These are phyloP conservation scores for Epizoanthus illoricatus DNA, from an alignment of 92 coral and sea anemone species.

Conservation along the genomic window DNA sequence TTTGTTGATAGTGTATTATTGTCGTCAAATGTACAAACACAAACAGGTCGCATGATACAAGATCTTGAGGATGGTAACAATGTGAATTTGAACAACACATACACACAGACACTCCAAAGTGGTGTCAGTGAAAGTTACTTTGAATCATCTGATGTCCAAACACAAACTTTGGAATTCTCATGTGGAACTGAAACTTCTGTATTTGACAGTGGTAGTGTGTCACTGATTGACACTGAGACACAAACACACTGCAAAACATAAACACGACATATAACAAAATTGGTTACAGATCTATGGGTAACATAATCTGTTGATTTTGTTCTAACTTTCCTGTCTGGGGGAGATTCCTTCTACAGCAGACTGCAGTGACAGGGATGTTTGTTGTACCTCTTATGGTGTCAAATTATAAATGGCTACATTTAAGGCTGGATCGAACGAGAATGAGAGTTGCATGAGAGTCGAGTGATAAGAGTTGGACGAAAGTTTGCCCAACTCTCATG, in stretches of 20 bases:
- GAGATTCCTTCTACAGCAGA: no score
- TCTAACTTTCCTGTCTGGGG: no score
- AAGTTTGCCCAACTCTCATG: no score
- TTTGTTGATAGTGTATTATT: slow-evolving; percentile 43
- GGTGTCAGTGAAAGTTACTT: slow-evolving; percentile 24
- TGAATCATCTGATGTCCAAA: slow-evolving; percentile 56
- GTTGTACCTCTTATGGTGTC: no score
- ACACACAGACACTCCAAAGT: slow-evolving; percentile 67
- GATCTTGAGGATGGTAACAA: slow-evolving; percentile 31
- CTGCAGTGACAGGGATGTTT: no score
- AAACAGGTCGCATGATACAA: slow-evolving; percentile 41
- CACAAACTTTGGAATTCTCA: slow-evolving; percentile 52
- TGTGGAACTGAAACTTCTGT: background rate
- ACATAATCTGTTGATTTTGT: no score
- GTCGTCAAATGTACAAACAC: slow-evolving; percentile 68
- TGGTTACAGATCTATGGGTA: no score
- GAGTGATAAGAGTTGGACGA: no score
- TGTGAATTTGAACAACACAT: slow-evolving; percentile 54
- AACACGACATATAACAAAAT: no score
- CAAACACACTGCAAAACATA: background rate
- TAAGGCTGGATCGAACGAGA: no score
- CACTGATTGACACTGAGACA: background rate
- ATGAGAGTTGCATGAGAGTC: no score
- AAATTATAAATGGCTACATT: no score
- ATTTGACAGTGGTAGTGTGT: background rate